Evolutionary conservation across 2,797 vertebrate species (phyloP).

Genomic region (Manis pentadactyla): DNA sequence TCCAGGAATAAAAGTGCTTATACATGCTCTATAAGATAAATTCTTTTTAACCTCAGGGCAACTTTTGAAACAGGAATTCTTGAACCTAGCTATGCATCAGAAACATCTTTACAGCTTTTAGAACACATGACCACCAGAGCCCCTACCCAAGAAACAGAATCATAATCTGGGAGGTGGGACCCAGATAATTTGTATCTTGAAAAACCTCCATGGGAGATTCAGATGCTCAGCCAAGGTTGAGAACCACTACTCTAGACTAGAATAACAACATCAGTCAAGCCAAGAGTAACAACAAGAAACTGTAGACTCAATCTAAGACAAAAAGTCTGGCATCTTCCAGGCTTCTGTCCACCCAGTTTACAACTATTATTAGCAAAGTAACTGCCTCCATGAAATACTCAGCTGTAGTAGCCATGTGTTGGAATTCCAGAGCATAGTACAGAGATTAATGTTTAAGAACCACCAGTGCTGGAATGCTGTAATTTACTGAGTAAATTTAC

Average conservation of each 20-base stretch:
- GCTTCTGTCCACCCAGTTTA: slow-evolving; percentile 12
- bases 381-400: slow-evolving; percentile 10
- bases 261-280: not conserved
- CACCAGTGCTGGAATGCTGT: slow-evolving; percentile 20
- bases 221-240: not conserved
- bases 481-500: slow-evolving; percentile 32
- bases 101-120: slow-evolving; percentile 11
- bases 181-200: not conserved
- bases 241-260: not conserved
- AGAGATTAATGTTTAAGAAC: slow-evolving; percentile 44
- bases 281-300: not conserved
- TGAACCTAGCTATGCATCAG: not conserved
- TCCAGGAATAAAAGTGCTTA: slow-evolving; percentile 15
- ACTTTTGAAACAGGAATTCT: slow-evolving; percentile 52
- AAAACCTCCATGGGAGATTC: not conserved
- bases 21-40: not conserved
- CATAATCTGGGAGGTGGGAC: not conserved
- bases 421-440: slow-evolving; percentile 21
- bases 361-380: slow-evolving; percentile 47
- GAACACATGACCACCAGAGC: not conserved
- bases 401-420: not conserved
- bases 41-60: slow-evolving; percentile 23
- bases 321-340: not conserved
- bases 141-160: not conserved
- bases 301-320: slow-evolving; percentile 23